A percentile compares a stretch with the other conserved stretches of the same genome.
Evolutionary conservation across 2,888 invertebrate species (phyloP).

Genomic region (Lacanobia wlatinum): DNA sequence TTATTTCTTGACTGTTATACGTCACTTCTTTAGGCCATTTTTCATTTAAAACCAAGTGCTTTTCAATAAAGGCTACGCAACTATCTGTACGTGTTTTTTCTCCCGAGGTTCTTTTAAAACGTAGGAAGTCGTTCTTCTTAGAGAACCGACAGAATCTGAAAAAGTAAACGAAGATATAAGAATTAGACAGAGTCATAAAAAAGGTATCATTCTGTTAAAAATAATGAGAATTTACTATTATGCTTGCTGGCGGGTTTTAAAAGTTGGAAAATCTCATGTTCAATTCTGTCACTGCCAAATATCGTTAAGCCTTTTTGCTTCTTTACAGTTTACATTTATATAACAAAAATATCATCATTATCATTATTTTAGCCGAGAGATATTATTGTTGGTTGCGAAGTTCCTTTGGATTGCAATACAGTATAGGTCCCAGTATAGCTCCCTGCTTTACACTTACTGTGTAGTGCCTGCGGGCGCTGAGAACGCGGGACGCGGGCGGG

Average conservation of each 20-base stretch:
- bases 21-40: constrained; percentile 28
- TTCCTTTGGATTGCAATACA: not conserved
- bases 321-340: too few relatives aligned
- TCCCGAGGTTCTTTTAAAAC: constrained; percentile 85
- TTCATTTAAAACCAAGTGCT: constrained; percentile 35
- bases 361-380: too few relatives aligned
- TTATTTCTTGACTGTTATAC: not conserved
- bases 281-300: too few relatives aligned
- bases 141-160: constrained; percentile 81
- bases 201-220: not conserved
- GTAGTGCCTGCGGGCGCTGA: constrained; percentile 55
- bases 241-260: too few relatives aligned
- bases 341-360: too few relatives aligned
- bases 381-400: too few relatives aligned
- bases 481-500: constrained; percentile 74
- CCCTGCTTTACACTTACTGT: constrained; percentile 69
- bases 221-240: not conserved
- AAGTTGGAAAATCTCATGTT: too few relatives aligned
- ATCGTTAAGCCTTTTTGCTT: too few relatives aligned
- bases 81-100: constrained; percentile 87
- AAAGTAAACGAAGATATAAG: constrained; percentile 18
- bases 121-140: constrained; percentile 85
- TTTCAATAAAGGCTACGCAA: constrained; percentile 74
- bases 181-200: not conserved
- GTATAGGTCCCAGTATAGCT: not conserved